Evolutionary conservation across 2,888 invertebrate species (phyloP), one percentile per base, ranked within the genome.

Genomic region (Diaperis boleti): DNA sequence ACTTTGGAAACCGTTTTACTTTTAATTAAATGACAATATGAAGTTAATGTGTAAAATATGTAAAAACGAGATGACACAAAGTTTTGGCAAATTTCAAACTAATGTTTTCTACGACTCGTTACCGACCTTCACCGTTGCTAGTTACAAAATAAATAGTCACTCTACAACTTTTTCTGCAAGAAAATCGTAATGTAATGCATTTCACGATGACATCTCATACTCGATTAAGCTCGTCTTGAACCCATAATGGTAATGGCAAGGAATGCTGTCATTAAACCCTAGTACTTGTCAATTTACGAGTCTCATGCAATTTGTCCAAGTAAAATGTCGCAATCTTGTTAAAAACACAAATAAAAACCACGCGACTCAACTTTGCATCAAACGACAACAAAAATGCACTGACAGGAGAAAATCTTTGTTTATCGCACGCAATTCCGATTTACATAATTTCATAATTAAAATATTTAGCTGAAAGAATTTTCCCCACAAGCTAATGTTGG

Each of bases 371-470:
- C n/a, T n/a, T n/a, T n/a, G n/a, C n/a, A n/a, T n/a, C n/a, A n/a
- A n/a, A n/a, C n/a, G n/a, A 26, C 26, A 26, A 26, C 8, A 26
- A 26, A 26, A 26, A 6, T n/a, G 26, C 26, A 8, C 5, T 11
- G 44, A 44, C 20, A 14, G 6, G 22, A 22, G 22, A 44, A 44
- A 44, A 26, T 44, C 13, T 8, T 26, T 26, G 26, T 26, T 26
- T 26, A 26, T 26, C 26, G n/a, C 2, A 5, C 26, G 6, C 26
- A 1, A 26, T n/a, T 26, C 26, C n/a, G 8, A 49, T 47, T 47
- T 31, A 15, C 29, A 47, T 47, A 47, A 47, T 47, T 47, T 33
- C 17, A 31, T 14, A 33, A 47, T 47, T 47, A 47, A 15, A 31
- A 29, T 6, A 5, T 17, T 29, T 11, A 13, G 13, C n/a, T n/a